Evolutionary conservation across 2,113 vertebrate species (phyloP), one percentile per base, ranked within the genome.

Genomic region (Phodopus roborovskii): DNA sequence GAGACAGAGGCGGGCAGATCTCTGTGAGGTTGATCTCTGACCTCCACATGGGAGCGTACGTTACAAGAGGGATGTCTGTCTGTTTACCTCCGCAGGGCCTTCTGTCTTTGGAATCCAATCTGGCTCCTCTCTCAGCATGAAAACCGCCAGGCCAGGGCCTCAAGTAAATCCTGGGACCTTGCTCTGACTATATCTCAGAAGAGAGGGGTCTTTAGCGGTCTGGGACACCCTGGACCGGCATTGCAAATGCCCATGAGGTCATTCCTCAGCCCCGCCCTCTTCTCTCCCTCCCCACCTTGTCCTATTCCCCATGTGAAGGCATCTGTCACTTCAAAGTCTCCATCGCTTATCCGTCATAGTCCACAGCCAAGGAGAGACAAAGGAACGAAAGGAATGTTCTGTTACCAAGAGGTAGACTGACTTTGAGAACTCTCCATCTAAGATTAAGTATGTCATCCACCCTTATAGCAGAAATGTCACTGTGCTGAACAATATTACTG

Each of bases 271-370:
- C 53, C 94, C 28, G 17, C 78, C 74, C 92, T 39, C 78, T 64
- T 39, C 56, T 15, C 1, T 70, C 22, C 58, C 70, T 82, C 19
- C 42, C 42, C 60, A 22, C 50, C 71, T 60, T 93, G 79, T 95
- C 36, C n/a, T 45, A 6, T 11, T 60, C 48, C 78, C 42, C 74
- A 53, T 50, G 78, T 8, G 64, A 84, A 79, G 39, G 70, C 93
- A 95, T 96, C 96, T 95, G 91, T 97, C 97, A 94, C 94, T 95
- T 97, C 93, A 88, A 96, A 81, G 68, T 87, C 79, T 48, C 50
- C 58, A 90, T 89, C 86, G 91, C 60, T 96, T 88, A 94, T 94
- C 75, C 96, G 94, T 91, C 91, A 92, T 0, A 17, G 79, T 33
- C 64, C 68, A 96, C 90, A 75, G 42, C 53, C 60, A 42, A 42